Evolutionary conservation across 1,140 invertebrate species (phyloP).

Genomic region (Globodera rostochiensis): DNA sequence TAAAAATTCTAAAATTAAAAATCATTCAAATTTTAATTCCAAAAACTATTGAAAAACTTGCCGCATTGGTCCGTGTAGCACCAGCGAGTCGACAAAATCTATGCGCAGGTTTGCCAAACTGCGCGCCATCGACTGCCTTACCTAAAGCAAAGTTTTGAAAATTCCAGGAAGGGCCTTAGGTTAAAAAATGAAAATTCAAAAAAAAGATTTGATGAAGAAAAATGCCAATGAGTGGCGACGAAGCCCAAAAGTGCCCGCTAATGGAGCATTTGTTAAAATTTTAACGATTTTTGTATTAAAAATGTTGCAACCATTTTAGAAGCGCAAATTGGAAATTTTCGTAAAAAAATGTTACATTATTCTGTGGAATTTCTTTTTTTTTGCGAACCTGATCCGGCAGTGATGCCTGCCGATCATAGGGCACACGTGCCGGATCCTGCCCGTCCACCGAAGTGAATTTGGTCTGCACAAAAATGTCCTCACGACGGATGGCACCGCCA

Average conservation of each 20-base stretch:
- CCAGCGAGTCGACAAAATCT: slow-evolving; percentile 45
- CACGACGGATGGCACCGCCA: slow-evolving; percentile 20
- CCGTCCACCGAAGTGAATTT: slow-evolving; percentile 47
- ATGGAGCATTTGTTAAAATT: background rate
- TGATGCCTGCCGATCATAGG: slow-evolving; percentile 40
- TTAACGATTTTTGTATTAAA: background rate
- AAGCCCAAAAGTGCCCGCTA: too few relatives aligned
- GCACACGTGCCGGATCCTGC: slow-evolving; percentile 41
- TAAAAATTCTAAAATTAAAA: too few relatives aligned
- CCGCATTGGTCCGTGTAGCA: slow-evolving; percentile 43
- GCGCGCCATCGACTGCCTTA: slow-evolving; percentile 39
- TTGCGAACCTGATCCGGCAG: slow-evolving; percentile 32
- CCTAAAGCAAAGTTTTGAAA: slow-evolving; percentile 13
- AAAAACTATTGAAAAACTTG: slow-evolving; percentile 4
- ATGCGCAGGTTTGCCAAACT: slow-evolving; percentile 41
- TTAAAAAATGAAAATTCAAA: too few relatives aligned
- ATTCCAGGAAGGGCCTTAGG: slow-evolving; percentile 2
- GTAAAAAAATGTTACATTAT: too few relatives aligned
- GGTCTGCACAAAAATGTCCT: slow-evolving; percentile 45
- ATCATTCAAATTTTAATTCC: too few relatives aligned
- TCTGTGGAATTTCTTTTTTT: too few relatives aligned
- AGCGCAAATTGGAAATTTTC: too few relatives aligned
- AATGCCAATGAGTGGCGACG: too few relatives aligned
- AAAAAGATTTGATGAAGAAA: too few relatives aligned
- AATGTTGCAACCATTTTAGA: too few relatives aligned